Evolutionary conservation across 2,888 invertebrate species (phyloP), one percentile per base, ranked within the genome.

Genomic region (Onchidella celtica): DNA sequence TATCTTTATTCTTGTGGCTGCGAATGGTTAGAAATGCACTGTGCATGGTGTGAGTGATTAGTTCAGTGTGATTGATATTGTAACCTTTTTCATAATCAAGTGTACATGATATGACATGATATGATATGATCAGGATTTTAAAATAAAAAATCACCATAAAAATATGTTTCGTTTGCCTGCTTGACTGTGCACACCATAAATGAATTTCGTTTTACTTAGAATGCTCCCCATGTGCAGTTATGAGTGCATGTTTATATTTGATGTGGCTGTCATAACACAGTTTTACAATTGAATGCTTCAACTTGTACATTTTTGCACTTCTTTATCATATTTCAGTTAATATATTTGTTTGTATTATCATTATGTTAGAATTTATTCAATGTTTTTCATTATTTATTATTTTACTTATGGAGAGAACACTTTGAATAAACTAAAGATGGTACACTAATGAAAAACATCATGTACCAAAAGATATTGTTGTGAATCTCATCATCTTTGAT

Each of bases 231-330:
- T 69, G 69, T 69, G 36, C 69, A 69, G 69, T 36, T 65, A 32
- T 27, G 17, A 69, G 3, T 66, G 27, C 47, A 47, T 66, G 55
- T 76, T 66, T 29, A 76, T 66, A 47, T 32, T 61, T 74, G 38
- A 63, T 63, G 38, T 61, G 76, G 38, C n/a, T 69, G 77, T 77
- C 38, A 32, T 57, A 36, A 77, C 34, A 77, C 55, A 40, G 55
- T 69, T 69, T 40, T 76, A 65, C 57, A 57, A 36, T 27, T 27
- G 68, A 36, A 68, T 77, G 77, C 69, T 68, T 77, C 68, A 59
- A 69, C 68, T 68, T 77, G 68, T 57, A 68, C 55, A 68, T 69
- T 65, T n/a, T 68, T 68, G 59, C 77, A 77, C 77, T 57, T 11
- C 29, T 34, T 76, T 76, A 47, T 66, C 27, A 61, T 38, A 40